These are phyloP conservation scores for Acrobasis repandana DNA, from an alignment of 2,888 invertebrate species.

Conservation along the genomic window DNA sequence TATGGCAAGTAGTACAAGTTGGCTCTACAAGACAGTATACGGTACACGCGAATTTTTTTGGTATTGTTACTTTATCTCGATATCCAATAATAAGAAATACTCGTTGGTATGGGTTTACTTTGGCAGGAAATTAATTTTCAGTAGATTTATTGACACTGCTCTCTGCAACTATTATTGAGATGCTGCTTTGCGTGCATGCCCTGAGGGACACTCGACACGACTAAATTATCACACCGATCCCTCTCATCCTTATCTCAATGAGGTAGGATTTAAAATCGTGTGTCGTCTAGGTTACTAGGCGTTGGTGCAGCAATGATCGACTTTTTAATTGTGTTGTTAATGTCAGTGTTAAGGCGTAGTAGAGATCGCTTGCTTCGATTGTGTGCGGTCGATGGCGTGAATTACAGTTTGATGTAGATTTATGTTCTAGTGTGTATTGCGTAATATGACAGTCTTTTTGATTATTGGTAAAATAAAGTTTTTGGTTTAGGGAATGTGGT, in stretches of 20 bases:
- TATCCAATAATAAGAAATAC: too few species aligned
- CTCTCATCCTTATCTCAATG: constrained; percentile 34
- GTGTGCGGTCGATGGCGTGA: constrained; percentile 64
- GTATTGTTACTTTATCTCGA: too few species aligned
- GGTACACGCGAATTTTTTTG: too few species aligned
- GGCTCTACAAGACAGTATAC: too few species aligned
- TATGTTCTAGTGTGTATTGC: constrained; percentile 9
- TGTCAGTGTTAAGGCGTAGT: constrained; percentile 75
- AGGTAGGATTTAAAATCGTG: constrained; percentile 42
- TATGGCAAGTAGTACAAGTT: too few species aligned
- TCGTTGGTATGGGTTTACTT: too few species aligned
- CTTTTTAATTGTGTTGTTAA: constrained; percentile 81
- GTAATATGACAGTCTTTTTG: not conserved
- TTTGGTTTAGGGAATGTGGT: too few species aligned
- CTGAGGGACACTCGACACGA: constrained; percentile 50
- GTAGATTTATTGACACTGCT: not conserved
- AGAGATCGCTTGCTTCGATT: constrained; percentile 79
- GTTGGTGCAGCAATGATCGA: constrained; percentile 56
- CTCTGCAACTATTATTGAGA: constrained; percentile 58
- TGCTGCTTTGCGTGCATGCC: constrained; percentile 70
- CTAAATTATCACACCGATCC: constrained; percentile 28
- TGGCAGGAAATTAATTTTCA: not conserved
- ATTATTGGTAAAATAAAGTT: not conserved
- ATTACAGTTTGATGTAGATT: constrained; percentile 48
- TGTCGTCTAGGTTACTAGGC: constrained; percentile 21